Base-by-base conservation (phyloP, 30 jellyfish, hydroid and myxozoan genomes). In the Morbakka virulenta region DNA sequence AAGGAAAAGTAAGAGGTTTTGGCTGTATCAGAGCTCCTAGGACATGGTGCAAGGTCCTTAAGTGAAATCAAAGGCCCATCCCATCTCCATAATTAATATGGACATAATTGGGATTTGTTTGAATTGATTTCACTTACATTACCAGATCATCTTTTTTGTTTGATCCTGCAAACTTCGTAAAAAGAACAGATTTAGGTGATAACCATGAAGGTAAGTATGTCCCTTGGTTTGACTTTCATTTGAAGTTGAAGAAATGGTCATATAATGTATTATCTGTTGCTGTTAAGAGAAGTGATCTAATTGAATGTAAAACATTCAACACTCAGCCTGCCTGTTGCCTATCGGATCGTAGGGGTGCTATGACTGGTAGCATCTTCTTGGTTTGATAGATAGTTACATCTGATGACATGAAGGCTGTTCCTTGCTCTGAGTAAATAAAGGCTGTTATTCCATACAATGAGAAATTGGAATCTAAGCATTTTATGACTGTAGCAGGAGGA, bases 261-360 rank as follows among this genome's bases (percentile, higher is more conserved):
- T 49, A 86, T 72, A 92, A 92, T 23, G 94, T 84, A 24, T 52
- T 69, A 53, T 86, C 67, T 77, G 94, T 86, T 76, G 96, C 64
- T n/a, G 94, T 86, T 28, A 57, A 69, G 32, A 86, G 83, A 2
- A 74, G 80, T n/a, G 91, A 84, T 29, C 92, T 86, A 65, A 76
- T 63, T 20, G 95, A 84, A 71, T 84, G 93, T 26, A 83, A 63
- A 31, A 75, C 94, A 14, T 72, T 86, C n/a, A 91, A 33, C 84
- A 24, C 41, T 80, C 84, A 22, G 69, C 91, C 50, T 80, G 77
- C 2, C 53, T 50, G 84, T 80, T 65, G 62, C 91, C 91, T 0
- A 77, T 74, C 35, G 86, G 86, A 74, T 57, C 67, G 52, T 74
- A 74, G 32, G 77, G 78, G 78, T 74, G 76, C 86, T 74, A 35